phyloP scores from a whole-genome alignment of 2,888 invertebrate genomes.

The Tachina fera region DNA sequence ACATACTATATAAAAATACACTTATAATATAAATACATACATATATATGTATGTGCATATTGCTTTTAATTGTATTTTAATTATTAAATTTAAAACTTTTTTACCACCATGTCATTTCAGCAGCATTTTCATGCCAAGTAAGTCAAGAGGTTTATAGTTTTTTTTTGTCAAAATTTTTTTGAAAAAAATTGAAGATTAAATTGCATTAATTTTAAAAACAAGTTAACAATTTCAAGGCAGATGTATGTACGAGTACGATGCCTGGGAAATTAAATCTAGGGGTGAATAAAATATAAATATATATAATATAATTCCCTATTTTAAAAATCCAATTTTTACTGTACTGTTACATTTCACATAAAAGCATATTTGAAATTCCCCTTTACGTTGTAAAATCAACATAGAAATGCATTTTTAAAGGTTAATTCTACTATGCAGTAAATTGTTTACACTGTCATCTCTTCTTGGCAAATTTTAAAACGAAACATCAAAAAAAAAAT shows the following conservation, averaged over 20 bases:
- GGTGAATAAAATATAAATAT: too few species aligned
- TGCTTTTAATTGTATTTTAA: slow-evolving; percentile 66
- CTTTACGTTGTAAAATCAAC: slow-evolving; percentile 4
- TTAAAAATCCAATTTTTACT: neutral
- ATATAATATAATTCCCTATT: slow-evolving; percentile 32
- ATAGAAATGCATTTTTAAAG: slow-evolving; percentile 52
- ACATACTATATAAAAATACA: neutral
- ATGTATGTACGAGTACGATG: too few species aligned
- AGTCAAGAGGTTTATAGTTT: slow-evolving; percentile 62
- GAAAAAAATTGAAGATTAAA: slow-evolving; percentile 43
- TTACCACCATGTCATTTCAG: slow-evolving; percentile 30
- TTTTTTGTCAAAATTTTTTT: slow-evolving; percentile 43
- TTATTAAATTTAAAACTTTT: slow-evolving; percentile 61
- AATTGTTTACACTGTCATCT: slow-evolving; percentile 49
- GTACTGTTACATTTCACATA: slow-evolving; percentile 22
- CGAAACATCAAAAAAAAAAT: neutral
- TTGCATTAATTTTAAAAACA: slow-evolving; percentile 37
- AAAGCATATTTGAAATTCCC: slow-evolving; percentile 10
- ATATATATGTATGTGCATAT: slow-evolving; percentile 21
- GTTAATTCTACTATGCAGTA: slow-evolving; percentile 30
- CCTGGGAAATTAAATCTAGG: slow-evolving; percentile 4
- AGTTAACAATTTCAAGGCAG: neutral
- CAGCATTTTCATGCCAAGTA: slow-evolving; percentile 29
- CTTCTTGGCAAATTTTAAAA: slow-evolving; percentile 32
- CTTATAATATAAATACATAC: too few species aligned